Conservation (phyloP, 2,113 vertebrate genomes). For the Xenopus laevis region DNA sequence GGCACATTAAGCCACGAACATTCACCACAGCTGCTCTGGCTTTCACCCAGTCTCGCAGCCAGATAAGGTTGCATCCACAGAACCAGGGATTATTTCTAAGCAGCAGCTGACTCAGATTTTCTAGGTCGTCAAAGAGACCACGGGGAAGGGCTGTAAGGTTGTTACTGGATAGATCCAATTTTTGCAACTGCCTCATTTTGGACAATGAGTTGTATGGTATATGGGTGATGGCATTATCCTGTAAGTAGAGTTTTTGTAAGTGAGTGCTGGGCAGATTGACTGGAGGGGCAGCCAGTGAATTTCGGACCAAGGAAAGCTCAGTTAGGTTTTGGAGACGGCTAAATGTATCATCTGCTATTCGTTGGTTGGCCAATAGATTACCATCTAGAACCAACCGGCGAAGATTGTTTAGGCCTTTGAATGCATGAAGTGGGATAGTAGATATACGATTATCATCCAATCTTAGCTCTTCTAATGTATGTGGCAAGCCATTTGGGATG, state of each 20-base stretch:
- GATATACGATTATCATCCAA: slow-evolving; percentile 93
- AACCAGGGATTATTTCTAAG: slow-evolving; percentile 92
- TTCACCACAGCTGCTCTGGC: slow-evolving; percentile 76
- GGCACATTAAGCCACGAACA: slow-evolving; percentile 84
- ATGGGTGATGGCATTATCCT: slow-evolving; percentile 88
- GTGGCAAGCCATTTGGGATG: slow-evolving; percentile 85
- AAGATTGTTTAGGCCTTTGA: slow-evolving; percentile 79
- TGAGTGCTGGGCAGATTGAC: slow-evolving; percentile 78
- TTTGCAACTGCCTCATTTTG: slow-evolving; percentile 75
- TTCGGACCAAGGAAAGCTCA: slow-evolving; percentile 85
- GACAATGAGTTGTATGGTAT: slow-evolving; percentile 80
- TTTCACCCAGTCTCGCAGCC: slow-evolving; percentile 87
- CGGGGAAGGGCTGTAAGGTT: slow-evolving; percentile 86
- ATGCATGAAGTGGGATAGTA: slow-evolving; percentile 88
- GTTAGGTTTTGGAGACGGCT: slow-evolving; percentile 85
- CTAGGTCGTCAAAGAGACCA: slow-evolving; percentile 85
- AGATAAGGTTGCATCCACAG: slow-evolving; percentile 88
- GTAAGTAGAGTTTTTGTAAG: slow-evolving; percentile 81
- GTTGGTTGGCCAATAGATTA: slow-evolving; percentile 90
- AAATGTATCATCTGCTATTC: slow-evolving; percentile 92
- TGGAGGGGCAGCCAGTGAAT: slow-evolving; percentile 83
- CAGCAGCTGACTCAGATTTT: slow-evolving; percentile 78
- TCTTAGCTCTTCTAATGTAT: slow-evolving; percentile 84
- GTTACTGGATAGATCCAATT: slow-evolving; percentile 88
- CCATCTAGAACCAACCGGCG: slow-evolving; percentile 88